phyloP scores from a whole-genome alignment of 2,888 invertebrate species.

The Drosophila hamatofila region DNA sequence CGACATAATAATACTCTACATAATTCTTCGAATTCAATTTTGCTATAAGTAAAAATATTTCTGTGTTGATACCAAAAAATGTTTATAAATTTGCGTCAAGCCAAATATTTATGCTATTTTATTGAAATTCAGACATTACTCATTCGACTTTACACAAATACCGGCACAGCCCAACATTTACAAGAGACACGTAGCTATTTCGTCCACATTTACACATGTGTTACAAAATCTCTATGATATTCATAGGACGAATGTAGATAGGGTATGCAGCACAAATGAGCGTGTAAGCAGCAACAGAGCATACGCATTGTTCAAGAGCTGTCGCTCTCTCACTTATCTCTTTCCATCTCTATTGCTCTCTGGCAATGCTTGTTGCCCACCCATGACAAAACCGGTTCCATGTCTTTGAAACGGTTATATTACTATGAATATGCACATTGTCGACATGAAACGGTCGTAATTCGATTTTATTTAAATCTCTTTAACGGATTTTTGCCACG shows the following conservation, averaged over 20 bases:
- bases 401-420: slow-evolving; percentile 53
- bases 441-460: slow-evolving; percentile 27
- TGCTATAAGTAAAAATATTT: no score
- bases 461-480: slow-evolving; percentile 21
- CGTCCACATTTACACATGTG: not conserved
- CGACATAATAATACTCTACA: slow-evolving; percentile 41
- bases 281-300: slow-evolving; percentile 36
- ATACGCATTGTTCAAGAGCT: slow-evolving; percentile 22
- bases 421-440: slow-evolving; percentile 19
- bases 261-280: slow-evolving; percentile 44
- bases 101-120: no score
- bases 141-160: not conserved
- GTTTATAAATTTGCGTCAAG: no score
- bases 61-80: no score
- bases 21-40: not conserved
- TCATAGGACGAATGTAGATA: not conserved
- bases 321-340: slow-evolving; percentile 29
- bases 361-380: slow-evolving; percentile 23
- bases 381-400: slow-evolving; percentile 54
- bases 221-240: not conserved
- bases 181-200: not conserved
- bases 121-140: no score
- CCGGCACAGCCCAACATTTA: no score
- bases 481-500: slow-evolving; percentile 11
- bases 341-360: slow-evolving; percentile 25